A percentile compares a stretch with the other conserved stretches of the same genome.
These are phyloP conservation scores for Takifugu bimaculatus DNA, from an alignment of 2,113 vertebrate genomes.

Conservation along the genomic window DNA sequence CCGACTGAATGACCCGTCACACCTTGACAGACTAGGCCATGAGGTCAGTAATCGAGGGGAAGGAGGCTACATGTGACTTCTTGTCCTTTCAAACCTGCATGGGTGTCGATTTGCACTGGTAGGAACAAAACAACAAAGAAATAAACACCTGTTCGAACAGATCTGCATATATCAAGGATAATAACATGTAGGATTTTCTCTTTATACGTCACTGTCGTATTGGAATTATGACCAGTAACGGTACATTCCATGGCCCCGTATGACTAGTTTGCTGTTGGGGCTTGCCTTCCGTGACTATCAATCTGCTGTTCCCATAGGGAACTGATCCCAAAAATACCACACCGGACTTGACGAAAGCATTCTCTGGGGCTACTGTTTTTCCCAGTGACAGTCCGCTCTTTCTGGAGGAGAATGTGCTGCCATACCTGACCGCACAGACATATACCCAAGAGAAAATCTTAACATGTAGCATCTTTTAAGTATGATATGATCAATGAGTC, in stretches of 20 bases:
- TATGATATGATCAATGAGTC: constrained; percentile 99
- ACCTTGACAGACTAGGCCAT: constrained; percentile 85
- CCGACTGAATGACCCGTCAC: constrained; percentile 67
- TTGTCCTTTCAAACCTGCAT: constrained; percentile 97
- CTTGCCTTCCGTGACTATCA: constrained; percentile 27
- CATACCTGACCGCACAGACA: constrained; percentile 32
- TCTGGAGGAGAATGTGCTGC: constrained; percentile 37
- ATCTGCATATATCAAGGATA: constrained; percentile 99
- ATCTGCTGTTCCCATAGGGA: constrained; percentile 56
- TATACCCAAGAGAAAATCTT: constrained; percentile 53
- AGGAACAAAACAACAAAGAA: constrained; percentile 49
- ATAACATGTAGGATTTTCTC: constrained; percentile 69
- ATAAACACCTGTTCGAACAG: constrained; percentile 95
- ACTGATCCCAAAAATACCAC: constrained; percentile 43
- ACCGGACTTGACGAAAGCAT: constrained; percentile 24
- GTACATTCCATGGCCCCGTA: constrained; percentile 64
- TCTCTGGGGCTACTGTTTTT: constrained; percentile 45
- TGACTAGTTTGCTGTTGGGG: constrained; percentile 42
- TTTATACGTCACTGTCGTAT: constrained; percentile 13
- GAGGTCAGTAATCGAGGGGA: constrained; percentile 66
- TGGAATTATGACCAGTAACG: constrained; percentile 36
- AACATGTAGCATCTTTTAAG: constrained; percentile 68
- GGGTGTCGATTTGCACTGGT: constrained; percentile 95
- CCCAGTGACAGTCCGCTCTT: constrained; percentile 26
- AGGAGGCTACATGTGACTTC: constrained; percentile 73